phyloP scores from a whole-genome alignment of 2,888 invertebrate genomes.

The Sesamia inferens region DNA sequence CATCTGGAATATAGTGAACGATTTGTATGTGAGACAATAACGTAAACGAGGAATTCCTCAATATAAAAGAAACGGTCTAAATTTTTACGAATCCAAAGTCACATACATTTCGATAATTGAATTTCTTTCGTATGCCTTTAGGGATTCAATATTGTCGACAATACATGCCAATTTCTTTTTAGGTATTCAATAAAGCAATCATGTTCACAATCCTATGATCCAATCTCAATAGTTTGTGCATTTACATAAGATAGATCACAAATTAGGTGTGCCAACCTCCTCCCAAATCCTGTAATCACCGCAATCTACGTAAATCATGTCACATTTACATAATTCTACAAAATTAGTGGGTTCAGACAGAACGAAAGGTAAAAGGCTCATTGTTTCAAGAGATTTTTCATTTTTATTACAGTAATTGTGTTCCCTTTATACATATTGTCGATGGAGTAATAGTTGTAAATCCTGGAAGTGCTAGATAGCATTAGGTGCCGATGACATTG shows the following conservation, averaged over 20 bases:
- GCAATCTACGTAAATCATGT: conserved; percentile 61
- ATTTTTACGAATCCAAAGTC: conserved; percentile 59
- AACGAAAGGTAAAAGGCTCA: conserved; percentile 19
- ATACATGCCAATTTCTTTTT: conserved; percentile 33
- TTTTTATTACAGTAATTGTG: background rate
- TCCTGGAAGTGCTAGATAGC: background rate
- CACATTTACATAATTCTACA: conserved; percentile 62
- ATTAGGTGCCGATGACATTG: background rate
- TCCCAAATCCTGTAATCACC: conserved; percentile 37
- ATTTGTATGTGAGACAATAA: conserved; percentile 67
- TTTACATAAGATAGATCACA: conserved; percentile 22
- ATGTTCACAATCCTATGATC: conserved; percentile 7
- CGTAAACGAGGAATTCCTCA: conserved; percentile 66
- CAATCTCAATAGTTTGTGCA: conserved; percentile 25
- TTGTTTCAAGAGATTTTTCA: background rate
- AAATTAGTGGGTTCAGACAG: conserved; percentile 39
- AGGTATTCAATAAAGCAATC: conserved; percentile 25
- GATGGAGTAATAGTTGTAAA: background rate
- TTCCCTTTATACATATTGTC: background rate
- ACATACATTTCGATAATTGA: conserved; percentile 46
- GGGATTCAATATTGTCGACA: conserved; percentile 36
- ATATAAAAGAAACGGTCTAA: conserved; percentile 69
- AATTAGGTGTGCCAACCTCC: conserved; percentile 34
- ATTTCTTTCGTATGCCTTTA: conserved; percentile 35
- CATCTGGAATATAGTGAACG: conserved; percentile 66